phyloP scores from a whole-genome alignment of 2,888 invertebrate genomes.

The Thereva unica region DNA sequence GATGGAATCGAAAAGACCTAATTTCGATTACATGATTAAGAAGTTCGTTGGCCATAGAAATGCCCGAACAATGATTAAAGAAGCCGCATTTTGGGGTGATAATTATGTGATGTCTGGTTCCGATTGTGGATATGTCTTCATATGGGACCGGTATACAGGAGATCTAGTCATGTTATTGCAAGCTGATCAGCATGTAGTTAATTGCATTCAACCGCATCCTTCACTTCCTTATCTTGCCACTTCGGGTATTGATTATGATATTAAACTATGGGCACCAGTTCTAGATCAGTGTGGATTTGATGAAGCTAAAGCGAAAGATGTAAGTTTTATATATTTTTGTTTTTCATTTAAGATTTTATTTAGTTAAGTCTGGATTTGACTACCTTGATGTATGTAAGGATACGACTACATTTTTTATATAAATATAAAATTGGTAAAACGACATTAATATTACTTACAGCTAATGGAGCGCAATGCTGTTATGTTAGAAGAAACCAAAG shows the following conservation, averaged over 20 bases:
- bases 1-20: conserved; percentile 40
- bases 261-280: conserved; percentile 82
- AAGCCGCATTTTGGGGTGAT: conserved; percentile 83
- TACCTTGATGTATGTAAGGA: no score
- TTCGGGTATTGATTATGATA: conserved; percentile 86
- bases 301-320: conserved; percentile 64
- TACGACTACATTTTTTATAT: no score
- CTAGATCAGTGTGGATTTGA: conserved; percentile 66
- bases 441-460: conserved; percentile 58
- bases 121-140: conserved; percentile 85
- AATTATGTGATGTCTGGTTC: conserved; percentile 84
- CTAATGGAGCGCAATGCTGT: conserved; percentile 76
- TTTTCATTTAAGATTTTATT: not conserved
- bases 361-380: no score
- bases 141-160: conserved; percentile 75
- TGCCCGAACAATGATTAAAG: conserved; percentile 80
- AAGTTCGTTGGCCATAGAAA: conserved; percentile 80
- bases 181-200: conserved; percentile 82
- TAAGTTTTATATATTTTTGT: conserved; percentile 40
- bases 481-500: conserved; percentile 84
- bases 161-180: conserved; percentile 74
- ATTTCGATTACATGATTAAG: conserved; percentile 62
- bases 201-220: conserved; percentile 84
- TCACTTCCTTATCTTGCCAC: conserved; percentile 74
- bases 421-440: no score